Evolutionary conservation across 2,797 vertebrate genomes (phyloP), one percentile per base, ranked within the genome.

Genomic region (Stomatorhinus walkeri): DNA sequence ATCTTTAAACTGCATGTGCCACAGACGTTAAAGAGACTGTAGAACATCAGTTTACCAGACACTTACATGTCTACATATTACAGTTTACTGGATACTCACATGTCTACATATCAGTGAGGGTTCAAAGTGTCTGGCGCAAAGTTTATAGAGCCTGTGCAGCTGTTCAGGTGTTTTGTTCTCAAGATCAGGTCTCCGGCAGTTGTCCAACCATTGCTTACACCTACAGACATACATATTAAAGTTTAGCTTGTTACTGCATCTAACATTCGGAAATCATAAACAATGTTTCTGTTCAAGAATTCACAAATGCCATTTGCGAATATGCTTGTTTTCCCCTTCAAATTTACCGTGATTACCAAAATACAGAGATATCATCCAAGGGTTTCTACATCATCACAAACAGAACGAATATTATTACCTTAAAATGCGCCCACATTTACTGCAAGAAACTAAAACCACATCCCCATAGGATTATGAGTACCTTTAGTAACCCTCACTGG

Each of bases 61-160:
- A 85, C 10, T 97, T 95, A 99, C 98, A 93, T 96, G 96, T 87
- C 96, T 52, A 14, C 46, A 49, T 49, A 85, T 24, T 24, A 85
- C 48, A 85, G 83, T 46, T 85, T 85, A 49, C n/a, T 28, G 9
- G 43, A 85, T 85, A 85, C 83, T 97, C 95, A 99, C 98, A 93
- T 97, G 96, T 88, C 96, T 95, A 90, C 96, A 96, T 91, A 99
- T 97, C 96, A 98, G 95, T 16, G 97, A 97, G 2, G 96, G 95
- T 90, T 99, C 98, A 89, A 99, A 99, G 94, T 99, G 98, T 91
- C 97, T 98, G 76, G 97, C 97, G 64, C 98, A 99, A 28, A 99
- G 94, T 91, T 96, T 96, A 93, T 98, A 98, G 88, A 97, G 96
- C 46, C 96, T 97, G 92, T 99, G 97, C 91, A 99, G 94, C 91